phyloP scores from a whole-genome alignment of 2,113 vertebrate species.

The Heterocephalus glaber region DNA sequence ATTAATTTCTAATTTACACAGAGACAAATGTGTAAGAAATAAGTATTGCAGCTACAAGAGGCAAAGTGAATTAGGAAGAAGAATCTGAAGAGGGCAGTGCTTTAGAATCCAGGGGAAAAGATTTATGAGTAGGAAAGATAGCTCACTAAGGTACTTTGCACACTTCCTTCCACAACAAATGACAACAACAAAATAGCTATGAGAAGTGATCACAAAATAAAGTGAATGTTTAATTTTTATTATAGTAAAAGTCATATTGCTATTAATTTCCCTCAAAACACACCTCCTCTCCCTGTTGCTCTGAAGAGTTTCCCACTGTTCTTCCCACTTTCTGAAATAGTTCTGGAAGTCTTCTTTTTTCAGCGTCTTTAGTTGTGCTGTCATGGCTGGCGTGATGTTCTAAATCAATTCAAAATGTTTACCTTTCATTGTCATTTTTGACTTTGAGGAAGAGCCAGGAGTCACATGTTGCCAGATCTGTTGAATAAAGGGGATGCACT shows the following conservation, averaged over 20 bases:
- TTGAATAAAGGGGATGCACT: not conserved
- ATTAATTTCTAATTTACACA: not conserved
- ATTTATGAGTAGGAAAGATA: not conserved
- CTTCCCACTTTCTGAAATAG: not conserved
- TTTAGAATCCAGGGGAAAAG: not conserved
- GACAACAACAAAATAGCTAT: not conserved
- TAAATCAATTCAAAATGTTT: not conserved
- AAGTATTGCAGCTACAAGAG: not conserved
- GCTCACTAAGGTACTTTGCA: not conserved
- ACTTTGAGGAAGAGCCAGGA: not conserved
- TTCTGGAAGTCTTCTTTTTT: not conserved
- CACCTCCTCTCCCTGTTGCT: not conserved
- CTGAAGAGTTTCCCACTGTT: not conserved
- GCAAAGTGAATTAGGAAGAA: not conserved
- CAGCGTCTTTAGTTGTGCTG: not conserved
- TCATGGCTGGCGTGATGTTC: not conserved
- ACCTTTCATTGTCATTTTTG: not conserved
- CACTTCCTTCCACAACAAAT: not conserved
- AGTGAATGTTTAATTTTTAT: not conserved
- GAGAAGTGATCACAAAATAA: not conserved
- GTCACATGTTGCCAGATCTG: not conserved
- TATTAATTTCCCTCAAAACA: not conserved
- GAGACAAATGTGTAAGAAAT: not conserved
- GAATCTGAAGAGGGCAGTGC: not conserved
- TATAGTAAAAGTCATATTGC: not conserved